Evolutionary conservation across 2,888 invertebrate genomes (phyloP), one percentile per base, ranked within the genome.

Genomic region (Minunthozetes semirufus): DNA sequence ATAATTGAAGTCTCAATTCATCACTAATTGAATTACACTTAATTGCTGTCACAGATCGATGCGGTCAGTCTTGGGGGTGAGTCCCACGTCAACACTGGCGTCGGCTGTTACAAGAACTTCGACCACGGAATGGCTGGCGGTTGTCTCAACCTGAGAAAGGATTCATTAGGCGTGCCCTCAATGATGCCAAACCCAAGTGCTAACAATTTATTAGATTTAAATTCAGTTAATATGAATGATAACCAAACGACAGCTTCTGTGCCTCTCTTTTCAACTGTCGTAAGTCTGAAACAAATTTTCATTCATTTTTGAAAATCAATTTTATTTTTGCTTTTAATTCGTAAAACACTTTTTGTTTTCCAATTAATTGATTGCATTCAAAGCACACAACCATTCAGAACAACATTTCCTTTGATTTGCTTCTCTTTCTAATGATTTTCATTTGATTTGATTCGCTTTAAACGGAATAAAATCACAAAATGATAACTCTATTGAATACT

Each of bases 91-190:
- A 78, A 80, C 77, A 82, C 82, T 13, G 83, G 83, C n/a, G 82
- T 83, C 6, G 83, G 83, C 13, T 83, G 83, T 77, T 83, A 81
- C 78, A 81, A 81, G 77, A 82, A 83, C 77, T 82, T 82, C 79
- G 83, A 83, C 72, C 83, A 83, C 76, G 80, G 80, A 63, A 78
- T 82, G 78, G 75, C 78, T 48, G 78, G 79, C 75, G 79, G 78
- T 72, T 76, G 76, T 74, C 77, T 61, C 81, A 76, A 81, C 81
- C 17, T 77, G 79, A 56, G 81, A 80, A 78, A 80, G 79, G 72
- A 71, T n/a, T 59, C 61, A n/a, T 29, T 61, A 61, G 38, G 73
- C 38, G 63, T 33, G 46, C 48, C 56, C 25, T 17, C 33, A 17
- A 22, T 68, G 9, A 68, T 42, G 38, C 42, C 42, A 33, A 68